A percentile compares a stretch with the other conserved stretches of the same genome.
phyloP scores from a whole-genome alignment of 2,888 invertebrate species.

The Lysandra coridon region DNA sequence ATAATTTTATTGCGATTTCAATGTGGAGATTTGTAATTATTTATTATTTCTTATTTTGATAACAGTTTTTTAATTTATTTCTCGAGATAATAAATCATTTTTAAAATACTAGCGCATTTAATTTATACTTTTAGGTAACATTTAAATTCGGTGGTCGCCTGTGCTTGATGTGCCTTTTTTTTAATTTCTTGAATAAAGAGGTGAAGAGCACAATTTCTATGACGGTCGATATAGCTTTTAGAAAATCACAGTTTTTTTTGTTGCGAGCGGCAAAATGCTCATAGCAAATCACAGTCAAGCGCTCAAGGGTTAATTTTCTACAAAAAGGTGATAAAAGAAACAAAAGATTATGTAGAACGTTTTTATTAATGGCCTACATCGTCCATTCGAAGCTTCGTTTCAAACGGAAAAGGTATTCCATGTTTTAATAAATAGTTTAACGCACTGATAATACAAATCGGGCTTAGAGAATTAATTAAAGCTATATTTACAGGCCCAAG shows the following conservation, averaged over 20 bases:
- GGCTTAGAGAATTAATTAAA: conserved; percentile 46
- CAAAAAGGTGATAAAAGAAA: conserved; percentile 36
- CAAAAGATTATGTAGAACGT: conserved; percentile 48
- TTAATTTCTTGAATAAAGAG: not conserved
- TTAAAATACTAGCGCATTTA: conserved; percentile 56
- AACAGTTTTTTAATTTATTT: conserved; percentile 73
- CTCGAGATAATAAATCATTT: conserved; percentile 77
- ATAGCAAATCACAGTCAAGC: no score
- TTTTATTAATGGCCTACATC: conserved; percentile 68
- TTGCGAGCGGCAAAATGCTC: no score
- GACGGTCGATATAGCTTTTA: no score
- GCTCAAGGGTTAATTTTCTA: not conserved
- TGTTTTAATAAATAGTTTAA: conserved; percentile 69
- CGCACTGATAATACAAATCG: conserved; percentile 56
- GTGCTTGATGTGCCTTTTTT: not conserved
- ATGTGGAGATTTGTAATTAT: conserved; percentile 49
- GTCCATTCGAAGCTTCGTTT: conserved; percentile 71
- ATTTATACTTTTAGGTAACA: conserved; percentile 25
- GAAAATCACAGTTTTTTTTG: no score
- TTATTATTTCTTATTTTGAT: conserved; percentile 65
- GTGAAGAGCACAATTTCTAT: not conserved
- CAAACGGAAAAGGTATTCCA: conserved; percentile 79
- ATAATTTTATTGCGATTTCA: conserved; percentile 57
- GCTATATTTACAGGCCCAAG: conserved; percentile 72
- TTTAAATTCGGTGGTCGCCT: not conserved